Conservation (phyloP, 2,113 vertebrate genomes). For the Crotalus helleri region DNA sequence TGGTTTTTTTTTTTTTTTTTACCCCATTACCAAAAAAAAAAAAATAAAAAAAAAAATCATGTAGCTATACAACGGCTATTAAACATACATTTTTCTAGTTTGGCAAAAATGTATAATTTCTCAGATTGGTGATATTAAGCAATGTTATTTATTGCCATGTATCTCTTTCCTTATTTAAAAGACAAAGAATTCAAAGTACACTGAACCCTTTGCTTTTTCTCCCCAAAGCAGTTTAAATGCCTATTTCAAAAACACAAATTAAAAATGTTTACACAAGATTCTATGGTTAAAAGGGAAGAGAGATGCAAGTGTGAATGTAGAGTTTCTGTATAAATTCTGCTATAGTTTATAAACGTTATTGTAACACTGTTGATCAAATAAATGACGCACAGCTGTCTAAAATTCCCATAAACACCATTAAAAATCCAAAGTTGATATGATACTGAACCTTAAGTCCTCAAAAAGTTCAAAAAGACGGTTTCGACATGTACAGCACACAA, state of each 20-base stretch:
- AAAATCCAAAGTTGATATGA: slow-evolving; percentile 81
- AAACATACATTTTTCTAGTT: slow-evolving; percentile 63
- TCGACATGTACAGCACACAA: slow-evolving; percentile 77
- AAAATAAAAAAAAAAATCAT: background rate
- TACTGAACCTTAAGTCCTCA: slow-evolving; percentile 77
- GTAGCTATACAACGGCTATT: slow-evolving; percentile 71
- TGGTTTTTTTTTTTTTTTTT: slow-evolving; percentile 62
- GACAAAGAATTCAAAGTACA: slow-evolving; percentile 66
- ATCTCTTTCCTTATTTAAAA: slow-evolving; percentile 66
- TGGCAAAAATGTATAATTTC: slow-evolving; percentile 64
- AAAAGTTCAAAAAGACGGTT: slow-evolving; percentile 76
- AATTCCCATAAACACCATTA: slow-evolving; percentile 83
- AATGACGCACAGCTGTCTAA: slow-evolving; percentile 77
- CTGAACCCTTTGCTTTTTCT: slow-evolving; percentile 55
- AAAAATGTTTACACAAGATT: slow-evolving; percentile 71
- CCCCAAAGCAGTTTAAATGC: slow-evolving; percentile 54
- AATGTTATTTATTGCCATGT: slow-evolving; percentile 65
- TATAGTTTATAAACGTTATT: slow-evolving; percentile 76
- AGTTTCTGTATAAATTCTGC: slow-evolving; percentile 76
- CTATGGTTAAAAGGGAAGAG: slow-evolving; percentile 75
- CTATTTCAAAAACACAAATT: slow-evolving; percentile 60
- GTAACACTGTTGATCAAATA: slow-evolving; percentile 83
- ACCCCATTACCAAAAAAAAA: slow-evolving; percentile 54
- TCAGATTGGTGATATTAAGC: slow-evolving; percentile 64
- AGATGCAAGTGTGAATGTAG: slow-evolving; percentile 74